These are phyloP conservation scores for Atta texana DNA, from an alignment of 1,140 invertebrate genomes.

Conservation along the genomic window DNA sequence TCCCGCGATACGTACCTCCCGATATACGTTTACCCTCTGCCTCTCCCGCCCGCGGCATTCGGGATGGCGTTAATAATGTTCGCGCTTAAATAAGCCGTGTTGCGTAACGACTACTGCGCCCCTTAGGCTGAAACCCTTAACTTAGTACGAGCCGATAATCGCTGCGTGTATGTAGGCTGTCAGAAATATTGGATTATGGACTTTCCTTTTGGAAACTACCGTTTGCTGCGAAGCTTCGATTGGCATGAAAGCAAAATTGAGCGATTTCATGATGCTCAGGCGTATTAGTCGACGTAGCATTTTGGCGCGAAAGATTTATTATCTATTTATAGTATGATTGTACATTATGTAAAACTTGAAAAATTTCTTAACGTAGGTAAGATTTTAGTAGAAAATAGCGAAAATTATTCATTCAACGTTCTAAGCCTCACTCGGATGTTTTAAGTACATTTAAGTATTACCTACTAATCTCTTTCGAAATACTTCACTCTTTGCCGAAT, in stretches of 20 bases:
- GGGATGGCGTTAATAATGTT: constrained; percentile 34
- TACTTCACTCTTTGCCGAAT: neutral
- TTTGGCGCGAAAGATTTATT: neutral
- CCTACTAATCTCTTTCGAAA: constrained; percentile 26
- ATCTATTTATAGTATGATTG: neutral
- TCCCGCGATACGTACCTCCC: neutral
- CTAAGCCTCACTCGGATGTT: neutral
- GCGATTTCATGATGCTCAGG: neutral
- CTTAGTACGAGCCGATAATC: constrained; percentile 38
- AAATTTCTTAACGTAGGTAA: neutral
- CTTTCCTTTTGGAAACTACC: constrained; percentile 10
- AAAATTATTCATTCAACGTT: constrained; percentile 25
- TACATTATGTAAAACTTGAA: neutral
- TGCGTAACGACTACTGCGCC: constrained; percentile 35
- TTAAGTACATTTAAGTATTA: constrained; percentile 35
- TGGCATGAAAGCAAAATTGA: constrained; percentile 30
- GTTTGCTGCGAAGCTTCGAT: constrained; percentile 1
- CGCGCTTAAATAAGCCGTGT: constrained; percentile 32
- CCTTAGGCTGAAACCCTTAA: constrained; percentile 30
- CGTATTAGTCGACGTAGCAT: neutral
- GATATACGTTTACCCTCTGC: neutral
- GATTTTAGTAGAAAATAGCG: constrained; percentile 25
- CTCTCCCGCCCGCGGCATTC: neutral
- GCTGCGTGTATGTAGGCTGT: constrained; percentile 22
- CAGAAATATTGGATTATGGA: constrained; percentile 53